phyloP scores from a whole-genome alignment of 2,113 vertebrate genomes.

The Saccopteryx bilineata region DNA sequence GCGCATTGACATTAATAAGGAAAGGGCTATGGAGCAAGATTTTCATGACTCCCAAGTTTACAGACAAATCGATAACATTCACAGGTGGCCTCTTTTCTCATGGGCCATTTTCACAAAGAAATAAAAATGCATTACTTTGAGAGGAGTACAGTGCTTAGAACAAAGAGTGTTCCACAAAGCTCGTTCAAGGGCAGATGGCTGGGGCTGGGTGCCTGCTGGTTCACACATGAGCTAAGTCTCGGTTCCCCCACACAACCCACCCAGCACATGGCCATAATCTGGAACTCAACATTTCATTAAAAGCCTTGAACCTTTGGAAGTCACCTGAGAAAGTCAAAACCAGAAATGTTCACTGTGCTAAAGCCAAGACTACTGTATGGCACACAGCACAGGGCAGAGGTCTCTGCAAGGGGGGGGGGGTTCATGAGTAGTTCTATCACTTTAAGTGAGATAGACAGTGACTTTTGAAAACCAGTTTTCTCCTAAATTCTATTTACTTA shows the following conservation, averaged over 20 bases:
- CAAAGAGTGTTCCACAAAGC: background rate
- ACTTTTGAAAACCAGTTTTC: background rate
- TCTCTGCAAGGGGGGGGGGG: fast-evolving
- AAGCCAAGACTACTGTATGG: background rate
- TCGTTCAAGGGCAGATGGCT: background rate
- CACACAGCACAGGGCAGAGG: fast-evolving
- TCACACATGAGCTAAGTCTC: too few species aligned
- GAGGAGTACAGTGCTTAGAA: background rate
- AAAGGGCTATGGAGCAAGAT: background rate
- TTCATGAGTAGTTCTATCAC: background rate
- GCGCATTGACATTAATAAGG: background rate
- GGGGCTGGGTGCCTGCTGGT: background rate
- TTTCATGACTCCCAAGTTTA: background rate
- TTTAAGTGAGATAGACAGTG: background rate
- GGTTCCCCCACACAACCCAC: fast-evolving
- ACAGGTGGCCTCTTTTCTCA: background rate
- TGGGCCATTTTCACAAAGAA: slow-evolving; percentile 19
- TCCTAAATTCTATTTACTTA: background rate
- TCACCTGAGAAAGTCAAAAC: background rate
- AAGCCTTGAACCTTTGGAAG: background rate
- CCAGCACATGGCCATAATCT: background rate
- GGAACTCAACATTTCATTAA: background rate
- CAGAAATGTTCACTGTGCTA: background rate
- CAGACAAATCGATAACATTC: background rate
- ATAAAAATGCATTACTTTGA: background rate